A percentile compares a stretch with the other conserved stretches of the same genome.
These are phyloP conservation scores for Cololabis saira DNA, from an alignment of 2,113 vertebrate species.

Conservation along the genomic window DNA sequence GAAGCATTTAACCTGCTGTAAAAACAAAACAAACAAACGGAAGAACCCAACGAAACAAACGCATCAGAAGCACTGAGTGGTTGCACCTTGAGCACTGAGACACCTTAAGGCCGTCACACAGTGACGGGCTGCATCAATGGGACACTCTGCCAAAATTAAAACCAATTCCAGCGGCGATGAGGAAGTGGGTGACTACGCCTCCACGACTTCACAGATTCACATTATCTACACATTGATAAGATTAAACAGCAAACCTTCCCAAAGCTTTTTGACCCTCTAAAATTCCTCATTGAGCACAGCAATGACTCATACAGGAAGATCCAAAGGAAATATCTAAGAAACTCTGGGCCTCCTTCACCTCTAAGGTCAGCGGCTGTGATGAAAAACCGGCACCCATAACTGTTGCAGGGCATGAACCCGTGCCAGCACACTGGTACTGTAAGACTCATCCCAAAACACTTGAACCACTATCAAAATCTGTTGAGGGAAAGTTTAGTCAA, in stretches of 20 bases:
- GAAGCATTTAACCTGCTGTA: no score
- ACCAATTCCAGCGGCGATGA: not conserved
- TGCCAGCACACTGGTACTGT: no score
- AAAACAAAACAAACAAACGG: no score
- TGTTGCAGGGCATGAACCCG: not conserved
- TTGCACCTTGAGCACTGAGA: no score
- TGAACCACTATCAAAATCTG: not conserved
- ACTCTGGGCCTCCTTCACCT: not conserved
- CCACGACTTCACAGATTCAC: not conserved
- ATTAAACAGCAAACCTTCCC: not conserved
- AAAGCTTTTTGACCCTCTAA: not conserved
- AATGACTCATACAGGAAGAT: slow-evolving; percentile 6
- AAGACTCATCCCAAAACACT: not conserved
- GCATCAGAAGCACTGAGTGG: no score
- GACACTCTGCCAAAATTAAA: not conserved
- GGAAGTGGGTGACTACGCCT: not conserved
- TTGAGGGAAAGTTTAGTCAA: not conserved
- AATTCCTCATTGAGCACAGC: not conserved
- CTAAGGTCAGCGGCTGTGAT: not conserved
- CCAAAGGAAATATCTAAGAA: not conserved
- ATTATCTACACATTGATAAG: slow-evolving; percentile 13
- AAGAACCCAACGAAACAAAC: no score
- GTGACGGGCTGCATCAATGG: not conserved
- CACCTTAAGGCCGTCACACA: no score
- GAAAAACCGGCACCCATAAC: not conserved